phyloP scores from a whole-genome alignment of 2,797 vertebrate species.

The Micromesistius poutassou region DNA sequence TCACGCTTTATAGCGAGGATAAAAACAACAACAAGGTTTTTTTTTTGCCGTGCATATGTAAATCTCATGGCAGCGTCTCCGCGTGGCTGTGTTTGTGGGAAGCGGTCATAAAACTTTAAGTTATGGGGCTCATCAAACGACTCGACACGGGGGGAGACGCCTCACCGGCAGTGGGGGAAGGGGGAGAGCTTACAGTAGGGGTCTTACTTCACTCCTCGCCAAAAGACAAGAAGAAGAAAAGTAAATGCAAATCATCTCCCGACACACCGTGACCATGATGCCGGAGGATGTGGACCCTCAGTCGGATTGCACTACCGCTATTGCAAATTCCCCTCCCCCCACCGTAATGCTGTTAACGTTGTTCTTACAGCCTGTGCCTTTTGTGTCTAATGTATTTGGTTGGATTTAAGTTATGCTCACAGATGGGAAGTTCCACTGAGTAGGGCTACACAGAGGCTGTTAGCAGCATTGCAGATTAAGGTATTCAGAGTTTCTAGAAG shows the following conservation, averaged over 20 bases:
- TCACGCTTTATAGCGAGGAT: neutral
- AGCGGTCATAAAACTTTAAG: neutral
- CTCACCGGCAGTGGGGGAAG: too few relatives aligned
- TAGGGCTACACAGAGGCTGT: neutral
- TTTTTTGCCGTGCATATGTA: neutral
- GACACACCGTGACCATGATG: neutral
- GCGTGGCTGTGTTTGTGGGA: neutral
- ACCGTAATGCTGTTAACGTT: neutral
- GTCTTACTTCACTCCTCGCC: neutral
- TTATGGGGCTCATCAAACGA: neutral
- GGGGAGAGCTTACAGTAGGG: neutral
- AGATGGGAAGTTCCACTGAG: neutral
- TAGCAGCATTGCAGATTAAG: neutral
- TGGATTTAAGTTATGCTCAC: neutral
- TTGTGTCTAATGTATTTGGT: neutral
- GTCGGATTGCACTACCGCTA: neutral
- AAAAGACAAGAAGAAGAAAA: conserved; percentile 24
- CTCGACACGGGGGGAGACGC: neutral
- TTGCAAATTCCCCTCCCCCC: neutral
- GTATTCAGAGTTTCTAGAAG: neutral
- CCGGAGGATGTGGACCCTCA: neutral
- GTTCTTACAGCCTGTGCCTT: neutral
- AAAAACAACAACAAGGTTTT: conserved; percentile 1
- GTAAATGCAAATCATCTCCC: conserved; percentile 22
- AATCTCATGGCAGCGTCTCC: neutral